Evolutionary conservation across 2,888 invertebrate species (phyloP), one percentile per base, ranked within the genome.

Genomic region (Odontothrips loti): DNA sequence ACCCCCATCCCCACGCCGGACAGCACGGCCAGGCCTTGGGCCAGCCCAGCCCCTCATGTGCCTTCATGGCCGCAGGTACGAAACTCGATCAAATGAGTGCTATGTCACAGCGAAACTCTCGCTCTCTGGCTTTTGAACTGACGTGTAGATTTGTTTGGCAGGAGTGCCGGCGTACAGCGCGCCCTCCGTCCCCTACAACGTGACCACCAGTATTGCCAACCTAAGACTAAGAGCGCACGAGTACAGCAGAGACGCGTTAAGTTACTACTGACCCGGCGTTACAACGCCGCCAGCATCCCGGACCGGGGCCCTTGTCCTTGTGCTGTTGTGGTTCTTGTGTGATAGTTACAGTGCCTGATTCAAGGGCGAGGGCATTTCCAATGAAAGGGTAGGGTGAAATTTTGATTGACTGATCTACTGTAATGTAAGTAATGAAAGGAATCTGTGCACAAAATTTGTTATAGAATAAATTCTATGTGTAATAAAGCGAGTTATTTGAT

Each of bases 191-290:
- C 82, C 83, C 15, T 84, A 84, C 81, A 84, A 83, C 81, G 83
- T 84, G 17, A 81, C 84, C 20, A 83, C 83, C 81, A 85, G 85
- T 80, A 85, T 89, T 82, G 87, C 88, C 78, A 88, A 90, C 85
- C 87, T 91, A 82, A 87, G 91, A 84, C 87, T 91, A 82, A 88
- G 91, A 85, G 91, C 91, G 0, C 91, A 91, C 83, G 91, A 92
- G 86, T 91, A 84, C 58, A 83, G 68, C 68, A 27, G 68, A 27
- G 68, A 75, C 68, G 68, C 68, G 27, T 27, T 75, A 0, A 75
- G 68, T 27, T 75, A 75, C 27, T 75, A 75, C 68, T 75, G 68
- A 75, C 68, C n/a, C 58, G 20, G 15, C 58, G 58, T 51, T 6
- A n/a, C n/a, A n/a, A n/a, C n/a, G n/a, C n/a, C n/a, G n/a, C n/a